Percentiles rank a stretch among this genome's conserved stretches.
phyloP scores from a whole-genome alignment of 2,113 vertebrate genomes.

The Epinephelus lanceolatus region DNA sequence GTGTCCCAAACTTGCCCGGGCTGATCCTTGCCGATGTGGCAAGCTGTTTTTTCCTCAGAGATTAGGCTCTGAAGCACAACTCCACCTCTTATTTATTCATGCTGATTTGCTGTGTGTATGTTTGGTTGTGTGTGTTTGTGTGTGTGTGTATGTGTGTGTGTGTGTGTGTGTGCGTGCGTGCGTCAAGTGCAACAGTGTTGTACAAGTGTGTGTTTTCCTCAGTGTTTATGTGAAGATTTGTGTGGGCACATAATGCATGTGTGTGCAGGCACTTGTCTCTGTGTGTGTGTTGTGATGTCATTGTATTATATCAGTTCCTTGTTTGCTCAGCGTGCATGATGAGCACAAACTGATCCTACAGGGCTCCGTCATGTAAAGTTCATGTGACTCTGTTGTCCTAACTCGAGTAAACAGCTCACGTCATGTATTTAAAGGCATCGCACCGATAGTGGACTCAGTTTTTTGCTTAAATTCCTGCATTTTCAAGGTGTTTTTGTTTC shows the following conservation, averaged over 20 bases:
- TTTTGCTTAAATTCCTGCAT: neutral
- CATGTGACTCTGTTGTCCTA: neutral
- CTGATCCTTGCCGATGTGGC: constrained; percentile 68
- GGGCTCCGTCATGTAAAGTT: constrained; percentile 21
- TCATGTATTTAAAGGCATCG: neutral
- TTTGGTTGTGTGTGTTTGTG: constrained; percentile 38
- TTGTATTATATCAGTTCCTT: constrained; percentile 12
- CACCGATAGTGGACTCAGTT: neutral
- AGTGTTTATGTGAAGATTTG: constrained; percentile 30
- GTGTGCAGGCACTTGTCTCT: constrained; percentile 6
- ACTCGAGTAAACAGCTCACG: neutral
- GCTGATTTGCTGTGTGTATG: constrained; percentile 71
- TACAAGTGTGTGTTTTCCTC: constrained; percentile 29
- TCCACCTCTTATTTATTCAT: constrained; percentile 77
- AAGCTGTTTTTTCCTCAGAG: constrained; percentile 62
- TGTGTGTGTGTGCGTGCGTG: neutral
- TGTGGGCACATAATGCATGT: constrained; percentile 12
- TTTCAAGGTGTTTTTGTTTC: neutral
- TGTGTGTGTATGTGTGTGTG: constrained; percentile 7
- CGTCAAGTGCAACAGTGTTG: constrained; percentile 21
- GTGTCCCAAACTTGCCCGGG: constrained; percentile 64
- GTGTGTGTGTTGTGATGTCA: constrained; percentile 7
- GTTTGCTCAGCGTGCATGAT: constrained; percentile 3
- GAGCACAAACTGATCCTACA: neutral
- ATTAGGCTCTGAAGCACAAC: constrained; percentile 76